Percentiles rank a stretch among this genome's conserved stretches.
Conservation (phyloP, 2,113 vertebrate species). For the Mormoops blainvillei region DNA sequence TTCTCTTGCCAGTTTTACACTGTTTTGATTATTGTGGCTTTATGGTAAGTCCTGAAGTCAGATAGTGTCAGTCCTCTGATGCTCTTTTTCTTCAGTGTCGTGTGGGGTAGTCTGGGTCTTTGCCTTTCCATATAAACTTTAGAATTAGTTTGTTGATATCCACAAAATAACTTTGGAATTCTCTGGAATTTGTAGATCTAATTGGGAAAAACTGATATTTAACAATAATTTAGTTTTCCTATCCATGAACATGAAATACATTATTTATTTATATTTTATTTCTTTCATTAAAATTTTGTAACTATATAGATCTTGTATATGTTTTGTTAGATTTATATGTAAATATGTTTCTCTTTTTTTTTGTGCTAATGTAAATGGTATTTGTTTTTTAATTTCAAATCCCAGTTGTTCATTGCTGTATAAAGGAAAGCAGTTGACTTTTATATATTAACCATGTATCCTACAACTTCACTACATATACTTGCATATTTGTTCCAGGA, state of each 20-base stretch:
- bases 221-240: background rate
- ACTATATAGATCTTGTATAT: background rate
- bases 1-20: background rate
- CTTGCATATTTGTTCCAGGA: background rate
- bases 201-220: background rate
- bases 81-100: background rate
- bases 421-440: background rate
- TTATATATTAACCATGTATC: background rate
- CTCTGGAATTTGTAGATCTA: background rate
- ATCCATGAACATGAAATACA: background rate
- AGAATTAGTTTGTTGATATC: too few species aligned
- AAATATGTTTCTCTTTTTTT: background rate
- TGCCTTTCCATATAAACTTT: background rate
- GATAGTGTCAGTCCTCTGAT: background rate
- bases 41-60: background rate
- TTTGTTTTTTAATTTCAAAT: background rate
- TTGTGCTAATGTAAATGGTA: background rate
- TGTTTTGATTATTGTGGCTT: background rate
- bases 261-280: background rate
- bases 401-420: background rate
- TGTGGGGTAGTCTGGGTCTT: background rate
- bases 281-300: background rate
- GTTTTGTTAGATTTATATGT: background rate
- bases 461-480: background rate
- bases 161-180: background rate